These are phyloP conservation scores for Aegithalos caudatus DNA, from an alignment of 2,113 vertebrate species.

Conservation along the genomic window DNA sequence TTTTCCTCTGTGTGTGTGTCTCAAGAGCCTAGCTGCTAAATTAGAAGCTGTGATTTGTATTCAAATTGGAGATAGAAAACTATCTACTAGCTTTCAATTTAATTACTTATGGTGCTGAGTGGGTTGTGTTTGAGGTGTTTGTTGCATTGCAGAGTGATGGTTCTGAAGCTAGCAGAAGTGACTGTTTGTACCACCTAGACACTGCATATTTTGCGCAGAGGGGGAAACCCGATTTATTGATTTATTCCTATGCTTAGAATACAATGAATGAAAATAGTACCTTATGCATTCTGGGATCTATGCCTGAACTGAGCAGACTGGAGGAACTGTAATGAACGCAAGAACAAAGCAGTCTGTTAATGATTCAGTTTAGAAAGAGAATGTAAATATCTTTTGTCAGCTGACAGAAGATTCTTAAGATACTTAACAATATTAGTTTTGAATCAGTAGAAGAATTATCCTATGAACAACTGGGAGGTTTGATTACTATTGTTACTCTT, in stretches of 20 bases:
- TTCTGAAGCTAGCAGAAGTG: neutral
- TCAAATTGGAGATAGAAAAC: neutral
- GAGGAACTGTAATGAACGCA: neutral
- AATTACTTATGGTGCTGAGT: neutral
- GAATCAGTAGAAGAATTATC: neutral
- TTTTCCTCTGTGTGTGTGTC: neutral
- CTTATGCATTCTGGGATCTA: neutral
- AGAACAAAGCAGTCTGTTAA: neutral
- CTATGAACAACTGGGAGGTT: neutral
- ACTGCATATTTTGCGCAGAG: neutral
- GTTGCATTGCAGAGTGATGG: neutral
- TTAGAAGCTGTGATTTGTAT: slow-evolving; percentile 6
- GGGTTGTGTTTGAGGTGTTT: neutral
- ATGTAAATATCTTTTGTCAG: neutral
- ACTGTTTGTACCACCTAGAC: neutral
- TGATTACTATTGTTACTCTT: neutral
- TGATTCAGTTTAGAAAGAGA: neutral
- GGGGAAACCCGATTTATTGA: neutral
- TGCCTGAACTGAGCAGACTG: neutral
- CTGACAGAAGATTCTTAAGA: neutral
- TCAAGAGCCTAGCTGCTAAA: neutral
- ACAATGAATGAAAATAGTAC: neutral
- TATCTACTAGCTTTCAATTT: neutral
- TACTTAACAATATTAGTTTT: neutral
- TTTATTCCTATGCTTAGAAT: neutral